Evolutionary conservation across 1,140 invertebrate species (phyloP), one percentile per base, ranked within the genome.

Genomic region (Orius insidiosus): DNA sequence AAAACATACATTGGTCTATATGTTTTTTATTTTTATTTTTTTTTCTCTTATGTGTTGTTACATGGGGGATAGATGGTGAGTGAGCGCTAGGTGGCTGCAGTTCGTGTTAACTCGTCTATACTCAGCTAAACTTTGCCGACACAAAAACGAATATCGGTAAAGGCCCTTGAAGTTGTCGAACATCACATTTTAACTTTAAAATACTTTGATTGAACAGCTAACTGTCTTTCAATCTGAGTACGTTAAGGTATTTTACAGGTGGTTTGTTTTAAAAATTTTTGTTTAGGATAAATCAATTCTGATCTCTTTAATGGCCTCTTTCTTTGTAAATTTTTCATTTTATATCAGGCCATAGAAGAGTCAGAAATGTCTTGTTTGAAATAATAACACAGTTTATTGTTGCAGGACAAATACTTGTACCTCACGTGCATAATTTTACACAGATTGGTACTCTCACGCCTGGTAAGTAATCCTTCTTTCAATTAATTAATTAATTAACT

Each of bases 401-500:
- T 51, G 14, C 49, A 51, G 49, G 41, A 24, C 41, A 14, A 11
- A 39, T 40, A 11, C 19, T 39, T 30, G 42, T 45, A 36, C 56
- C 59, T 39, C 75, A 78, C 48, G 72, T 84, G 61, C 79, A 80
- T 66, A 81, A 86, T 68, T 7, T 88, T 53, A 78, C 78, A 59
- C 88, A 93, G 66, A 74, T 73, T 53, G 86, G 86, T 51, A 80
- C 85, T 61, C 78, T 94, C 43, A 71, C 85, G 59, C 76, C 82
- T 60, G 87, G 87, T 75, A 69, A 70, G 56, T n/a, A 7, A 7
- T 6, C 6, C 6, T 6, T 7, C 15, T 13, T 31, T 32, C 5
- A 7, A n/a, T 18, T 11, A n/a, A n/a, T 45, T 37, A 33, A 15
- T 49, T 45, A n/a, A 41, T 15, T 37, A n/a, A n/a, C n/a, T 33